Base-by-base conservation (phyloP, 1,140 invertebrate genomes). In the Liolophura sinensis region DNA sequence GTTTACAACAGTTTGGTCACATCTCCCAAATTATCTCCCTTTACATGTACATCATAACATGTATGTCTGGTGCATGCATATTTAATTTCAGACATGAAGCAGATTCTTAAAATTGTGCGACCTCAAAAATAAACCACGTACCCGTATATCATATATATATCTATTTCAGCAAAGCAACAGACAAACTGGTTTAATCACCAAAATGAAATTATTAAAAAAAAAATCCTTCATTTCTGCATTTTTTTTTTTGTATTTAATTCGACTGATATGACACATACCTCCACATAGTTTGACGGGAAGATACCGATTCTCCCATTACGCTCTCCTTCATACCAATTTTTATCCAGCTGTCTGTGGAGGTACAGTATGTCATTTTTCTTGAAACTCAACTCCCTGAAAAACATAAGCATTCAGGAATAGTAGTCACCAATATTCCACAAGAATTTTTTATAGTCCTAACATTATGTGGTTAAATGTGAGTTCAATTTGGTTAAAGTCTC, bases 291-390 rank as follows among this genome's bases (percentile, higher is more conserved):
- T 14, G 84, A 81, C 14, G 90, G 90, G 79, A 91, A 90, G 52
- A 90, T 87, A 3, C 90, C 90, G 62, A 85, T 83, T 46, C 76
- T 76, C 48, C 86, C 86, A 72, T 89, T 84, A 31, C 87, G 82
- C 55, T 85, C 86, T 46, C 89, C 89, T 73, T 90, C 88, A 60
- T 87, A 87, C 90, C 90, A 91, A 71, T 90, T 88, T 25, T 85
- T 86, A 79, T 90, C 89, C 48, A 90, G 83, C 65, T 90, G 86
- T 57, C 86, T 85, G 49, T 87, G 80, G 11, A 91, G 77, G 72
- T 87, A 86, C 14, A 91, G 81, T 25, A 89, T 84, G 76, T 90
- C 88, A 18, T 87, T 87, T 60, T 85, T 86, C 69, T 84, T 83
- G 75, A 91, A 90, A 64, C 86, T 87, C 20, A 91, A 76, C 78